Percentiles rank a stretch among this genome's conserved stretches.
Conservation (phyloP, 2,888 invertebrate species). For the Yponomeuta malinellus region DNA sequence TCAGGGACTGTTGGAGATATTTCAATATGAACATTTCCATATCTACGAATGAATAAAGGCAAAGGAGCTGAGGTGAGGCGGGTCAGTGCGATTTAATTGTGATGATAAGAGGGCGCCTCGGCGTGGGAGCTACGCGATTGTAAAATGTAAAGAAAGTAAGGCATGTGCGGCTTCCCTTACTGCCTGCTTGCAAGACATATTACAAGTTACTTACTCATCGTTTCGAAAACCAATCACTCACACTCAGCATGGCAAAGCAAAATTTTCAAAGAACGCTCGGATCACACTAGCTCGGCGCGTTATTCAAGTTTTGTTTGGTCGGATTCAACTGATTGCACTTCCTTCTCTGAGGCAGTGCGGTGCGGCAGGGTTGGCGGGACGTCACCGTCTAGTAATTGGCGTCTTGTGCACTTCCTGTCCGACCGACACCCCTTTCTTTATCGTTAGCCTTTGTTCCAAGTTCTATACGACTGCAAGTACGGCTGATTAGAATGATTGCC, state of each 20-base stretch:
- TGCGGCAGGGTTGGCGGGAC: neutral
- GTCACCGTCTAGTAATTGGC: slow-evolving; percentile 19
- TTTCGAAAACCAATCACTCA: too few relatives aligned
- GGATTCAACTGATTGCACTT: neutral
- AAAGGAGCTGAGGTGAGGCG: slow-evolving; percentile 20
- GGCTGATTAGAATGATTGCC: slow-evolving; percentile 5
- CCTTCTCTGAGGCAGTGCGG: neutral
- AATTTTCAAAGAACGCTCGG: too few relatives aligned
- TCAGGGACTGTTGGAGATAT: neutral
- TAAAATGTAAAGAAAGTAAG: neutral
- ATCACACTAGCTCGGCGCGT: too few relatives aligned
- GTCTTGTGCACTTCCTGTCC: slow-evolving; percentile 36
- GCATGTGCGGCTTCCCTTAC: too few relatives aligned
- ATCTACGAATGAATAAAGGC: slow-evolving; percentile 14
- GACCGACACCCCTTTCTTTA: slow-evolving; percentile 16
- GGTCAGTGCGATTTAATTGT: slow-evolving; percentile 60
- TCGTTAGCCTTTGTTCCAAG: slow-evolving; percentile 7
- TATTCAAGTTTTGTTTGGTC: neutral
- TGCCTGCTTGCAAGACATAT: too few relatives aligned
- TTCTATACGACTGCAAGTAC: slow-evolving; percentile 6
- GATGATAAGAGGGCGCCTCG: slow-evolving; percentile 44
- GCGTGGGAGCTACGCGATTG: slow-evolving; percentile 42
- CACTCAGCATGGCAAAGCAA: too few relatives aligned
- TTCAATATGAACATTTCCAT: slow-evolving; percentile 11
- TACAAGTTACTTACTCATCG: too few relatives aligned